Conservation (phyloP, 64 coral and sea anemone genomes). For the Acropora yongei region DNA sequence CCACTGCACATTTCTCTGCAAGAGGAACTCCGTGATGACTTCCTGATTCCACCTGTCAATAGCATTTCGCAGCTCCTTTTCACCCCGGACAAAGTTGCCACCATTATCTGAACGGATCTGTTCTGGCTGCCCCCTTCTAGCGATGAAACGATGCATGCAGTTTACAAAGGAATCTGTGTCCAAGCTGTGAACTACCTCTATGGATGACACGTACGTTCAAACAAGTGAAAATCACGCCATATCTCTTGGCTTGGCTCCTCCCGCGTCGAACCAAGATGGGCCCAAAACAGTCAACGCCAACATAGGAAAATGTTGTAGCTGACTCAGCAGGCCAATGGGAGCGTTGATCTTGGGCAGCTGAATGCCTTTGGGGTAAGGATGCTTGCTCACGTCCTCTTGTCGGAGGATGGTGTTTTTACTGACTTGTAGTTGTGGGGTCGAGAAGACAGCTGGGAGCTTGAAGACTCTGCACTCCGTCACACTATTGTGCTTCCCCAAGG, state of each 20-base stretch:
- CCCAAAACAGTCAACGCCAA: constrained; percentile 59
- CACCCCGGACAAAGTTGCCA: constrained; percentile 24
- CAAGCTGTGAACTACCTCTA: constrained; percentile 49
- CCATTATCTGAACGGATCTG: constrained; percentile 43
- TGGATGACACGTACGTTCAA: constrained; percentile 47
- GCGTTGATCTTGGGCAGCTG: neutral
- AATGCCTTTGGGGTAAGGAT: neutral
- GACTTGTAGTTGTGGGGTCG: constrained; percentile 66
- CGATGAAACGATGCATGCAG: constrained; percentile 40
- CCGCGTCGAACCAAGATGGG: constrained; percentile 37
- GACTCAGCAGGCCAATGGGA: constrained; percentile 1
- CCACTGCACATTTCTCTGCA: constrained; percentile 26
- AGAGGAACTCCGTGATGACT: constrained; percentile 4
- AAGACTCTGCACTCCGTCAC: constrained; percentile 12
- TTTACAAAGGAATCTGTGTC: constrained; percentile 50
- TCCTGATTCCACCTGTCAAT: constrained; percentile 18
- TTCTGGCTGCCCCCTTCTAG: constrained; percentile 43
- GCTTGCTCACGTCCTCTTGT: constrained; percentile 38
- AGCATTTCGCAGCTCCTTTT: constrained; percentile 34
- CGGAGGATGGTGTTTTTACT: constrained; percentile 40
- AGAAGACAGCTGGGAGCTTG: constrained; percentile 52
- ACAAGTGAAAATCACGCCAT: constrained; percentile 40
- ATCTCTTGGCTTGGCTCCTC: constrained; percentile 46
- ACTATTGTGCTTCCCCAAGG: constrained; percentile 30
- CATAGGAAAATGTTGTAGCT: neutral